A percentile compares a stretch with the other conserved stretches of the same genome.
Evolutionary conservation across 2,797 vertebrate species (phyloP).

Genomic region (Poecilia picta): DNA sequence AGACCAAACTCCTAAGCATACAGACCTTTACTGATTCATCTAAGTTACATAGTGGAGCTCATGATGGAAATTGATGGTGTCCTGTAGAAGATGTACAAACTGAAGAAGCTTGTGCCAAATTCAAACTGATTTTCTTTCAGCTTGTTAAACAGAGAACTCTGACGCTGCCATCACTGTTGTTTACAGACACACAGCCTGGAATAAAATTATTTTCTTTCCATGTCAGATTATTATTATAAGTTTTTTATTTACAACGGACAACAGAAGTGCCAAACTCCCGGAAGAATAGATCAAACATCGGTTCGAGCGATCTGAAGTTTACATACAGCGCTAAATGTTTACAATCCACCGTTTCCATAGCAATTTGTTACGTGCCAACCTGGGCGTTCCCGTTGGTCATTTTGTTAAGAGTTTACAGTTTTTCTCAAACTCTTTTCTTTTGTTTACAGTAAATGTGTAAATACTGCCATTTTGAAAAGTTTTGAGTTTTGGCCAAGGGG

Average conservation of each 20-base stretch:
- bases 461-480: conserved; percentile 52
- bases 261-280: conserved; percentile 73
- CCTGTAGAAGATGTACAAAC: conserved; percentile 2
- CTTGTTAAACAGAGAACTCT: conserved; percentile 53
- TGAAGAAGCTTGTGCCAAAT: conserved; percentile 57
- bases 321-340: conserved; percentile 78
- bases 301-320: conserved; percentile 63
- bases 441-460: conserved; percentile 64
- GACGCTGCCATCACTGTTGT: conserved; percentile 67
- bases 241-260: conserved; percentile 35
- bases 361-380: conserved; percentile 52
- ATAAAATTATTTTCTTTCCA: conserved; percentile 6
- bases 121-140: conserved; percentile 45
- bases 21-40: conserved; percentile 50
- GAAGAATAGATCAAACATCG: conserved; percentile 27
- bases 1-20: conserved; percentile 47
- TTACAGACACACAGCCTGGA: conserved; percentile 57
- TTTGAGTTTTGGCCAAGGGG: conserved; percentile 32
- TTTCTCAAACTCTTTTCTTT: conserved; percentile 53
- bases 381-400: conserved; percentile 20
- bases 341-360: conserved; percentile 58
- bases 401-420: conserved; percentile 59
- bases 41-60: background rate
- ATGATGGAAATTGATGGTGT: background rate
- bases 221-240: conserved; percentile 15